A percentile compares a stretch with the other conserved stretches of the same genome.
phyloP scores from a whole-genome alignment of 2,113 vertebrate species.

The Oceanodroma tethys region DNA sequence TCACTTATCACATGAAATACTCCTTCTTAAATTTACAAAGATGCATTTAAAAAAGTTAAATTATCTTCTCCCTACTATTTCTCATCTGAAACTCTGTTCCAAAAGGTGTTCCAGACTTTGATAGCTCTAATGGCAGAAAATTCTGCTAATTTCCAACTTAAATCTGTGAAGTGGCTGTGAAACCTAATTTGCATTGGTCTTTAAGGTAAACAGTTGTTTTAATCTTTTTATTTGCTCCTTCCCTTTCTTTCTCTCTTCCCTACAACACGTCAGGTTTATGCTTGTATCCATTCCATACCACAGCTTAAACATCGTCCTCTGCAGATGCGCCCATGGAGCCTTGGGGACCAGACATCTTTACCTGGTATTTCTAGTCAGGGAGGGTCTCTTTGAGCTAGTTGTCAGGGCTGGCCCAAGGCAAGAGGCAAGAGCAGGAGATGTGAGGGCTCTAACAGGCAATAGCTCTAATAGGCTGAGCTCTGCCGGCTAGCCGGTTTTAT shows the following conservation, averaged over 20 bases:
- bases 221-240: background rate
- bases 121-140: background rate
- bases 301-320: background rate
- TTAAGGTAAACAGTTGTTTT: background rate
- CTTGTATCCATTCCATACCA: background rate
- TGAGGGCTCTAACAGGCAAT: background rate
- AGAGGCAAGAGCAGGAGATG: background rate
- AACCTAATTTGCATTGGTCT: background rate
- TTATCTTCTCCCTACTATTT: background rate
- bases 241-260: background rate
- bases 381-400: too few relatives aligned
- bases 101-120: background rate
- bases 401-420: background rate
- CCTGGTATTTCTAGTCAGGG: too few relatives aligned
- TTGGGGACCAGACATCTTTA: background rate
- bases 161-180: background rate
- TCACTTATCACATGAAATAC: background rate
- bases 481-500: background rate
- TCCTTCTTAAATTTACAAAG: background rate
- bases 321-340: rapidly evolving
- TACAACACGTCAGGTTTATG: background rate
- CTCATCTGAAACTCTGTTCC: background rate
- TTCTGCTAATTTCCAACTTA: background rate
- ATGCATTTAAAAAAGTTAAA: background rate
- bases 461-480: background rate